phyloP scores from a whole-genome alignment of 2,888 invertebrate species.

The Drymonia ruficornis region DNA sequence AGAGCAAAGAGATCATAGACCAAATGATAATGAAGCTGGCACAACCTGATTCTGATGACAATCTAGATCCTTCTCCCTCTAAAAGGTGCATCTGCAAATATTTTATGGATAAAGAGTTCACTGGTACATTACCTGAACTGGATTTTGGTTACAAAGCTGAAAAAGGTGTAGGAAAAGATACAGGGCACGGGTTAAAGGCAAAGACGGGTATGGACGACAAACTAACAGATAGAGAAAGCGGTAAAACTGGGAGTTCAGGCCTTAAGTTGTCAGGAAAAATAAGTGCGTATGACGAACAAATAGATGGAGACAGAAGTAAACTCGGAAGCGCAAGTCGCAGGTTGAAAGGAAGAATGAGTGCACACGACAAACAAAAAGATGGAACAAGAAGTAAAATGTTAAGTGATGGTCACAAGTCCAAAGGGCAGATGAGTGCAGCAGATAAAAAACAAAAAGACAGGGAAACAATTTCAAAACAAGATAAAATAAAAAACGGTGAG shows the following conservation, averaged over 20 bases:
- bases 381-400: too few species aligned
- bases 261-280: too few species aligned
- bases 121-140: conserved; percentile 8
- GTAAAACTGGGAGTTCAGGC: neutral
- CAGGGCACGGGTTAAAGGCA: neutral
- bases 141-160: neutral
- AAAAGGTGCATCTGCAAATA: conserved; percentile 38
- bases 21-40: conserved; percentile 36
- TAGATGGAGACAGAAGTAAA: too few species aligned
- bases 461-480: too few species aligned
- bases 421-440: neutral
- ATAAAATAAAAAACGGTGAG: neutral
- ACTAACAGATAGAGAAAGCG: neutral
- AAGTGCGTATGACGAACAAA: too few species aligned
- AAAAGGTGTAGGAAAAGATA: neutral
- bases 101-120: conserved; percentile 27
- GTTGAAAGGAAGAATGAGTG: too few species aligned
- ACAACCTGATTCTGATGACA: conserved; percentile 18
- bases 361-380: too few species aligned
- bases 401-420: too few species aligned
- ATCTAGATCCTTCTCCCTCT: conserved; percentile 14
- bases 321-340: too few species aligned
- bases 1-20: conserved; percentile 40
- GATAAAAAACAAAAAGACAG: neutral
- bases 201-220: neutral